Evolutionary conservation across 2,888 invertebrate genomes (phyloP).

Genomic region (Sacculina carcini): DNA sequence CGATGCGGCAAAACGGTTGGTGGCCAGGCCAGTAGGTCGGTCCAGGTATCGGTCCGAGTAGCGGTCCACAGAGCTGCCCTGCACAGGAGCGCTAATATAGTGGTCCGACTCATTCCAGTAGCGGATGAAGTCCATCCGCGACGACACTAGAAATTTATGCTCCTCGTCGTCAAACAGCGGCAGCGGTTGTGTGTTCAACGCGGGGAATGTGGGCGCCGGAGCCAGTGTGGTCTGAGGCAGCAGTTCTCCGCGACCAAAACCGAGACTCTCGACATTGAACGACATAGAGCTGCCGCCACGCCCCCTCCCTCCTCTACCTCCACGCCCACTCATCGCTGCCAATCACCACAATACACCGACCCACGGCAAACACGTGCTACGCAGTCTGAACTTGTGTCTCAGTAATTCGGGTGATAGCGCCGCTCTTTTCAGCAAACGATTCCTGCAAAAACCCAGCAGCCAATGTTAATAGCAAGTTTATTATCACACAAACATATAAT

Average conservation of each 20-base stretch:
- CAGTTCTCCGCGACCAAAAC: constrained; percentile 20
- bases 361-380: not conserved
- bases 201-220: constrained; percentile 23
- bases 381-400: not conserved
- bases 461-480: not conserved
- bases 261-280: constrained; percentile 21
- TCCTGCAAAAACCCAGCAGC: too few species aligned
- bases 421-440: too few species aligned
- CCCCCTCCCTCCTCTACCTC: constrained; percentile 18
- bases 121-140: constrained; percentile 20
- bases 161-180: constrained; percentile 19
- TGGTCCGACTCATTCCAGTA: constrained; percentile 20
- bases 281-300: constrained; percentile 17
- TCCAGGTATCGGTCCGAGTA: constrained; percentile 23
- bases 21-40: constrained; percentile 14
- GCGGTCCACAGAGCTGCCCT: constrained; percentile 20
- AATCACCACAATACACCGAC: too few species aligned
- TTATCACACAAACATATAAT: not conserved
- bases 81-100: constrained; percentile 16
- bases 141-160: constrained; percentile 19
- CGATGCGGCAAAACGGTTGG: constrained; percentile 13
- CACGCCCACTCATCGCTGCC: constrained; percentile 20
- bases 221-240: constrained; percentile 21
- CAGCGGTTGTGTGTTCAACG: constrained; percentile 23
- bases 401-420: too few species aligned